phyloP scores from a whole-genome alignment of 2,113 vertebrate species.

The Spheniscus mendiculus region DNA sequence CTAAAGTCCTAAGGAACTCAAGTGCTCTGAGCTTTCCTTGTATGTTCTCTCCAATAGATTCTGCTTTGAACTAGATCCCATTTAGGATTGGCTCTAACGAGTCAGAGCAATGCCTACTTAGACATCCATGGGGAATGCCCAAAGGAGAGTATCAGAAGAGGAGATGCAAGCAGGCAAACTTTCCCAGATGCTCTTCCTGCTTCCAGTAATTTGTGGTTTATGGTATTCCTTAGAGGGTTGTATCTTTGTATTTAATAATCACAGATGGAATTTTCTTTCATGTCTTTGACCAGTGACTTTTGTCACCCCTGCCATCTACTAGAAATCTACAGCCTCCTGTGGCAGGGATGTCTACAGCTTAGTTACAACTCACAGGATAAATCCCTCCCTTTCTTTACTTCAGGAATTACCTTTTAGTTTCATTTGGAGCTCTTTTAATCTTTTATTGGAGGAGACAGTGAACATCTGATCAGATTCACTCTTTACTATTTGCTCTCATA shows the following conservation, averaged over 20 bases:
- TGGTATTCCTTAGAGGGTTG: neutral
- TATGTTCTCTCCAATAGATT: neutral
- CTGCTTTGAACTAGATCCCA: neutral
- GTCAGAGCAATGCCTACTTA: neutral
- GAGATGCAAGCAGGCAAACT: neutral
- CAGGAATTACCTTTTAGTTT: neutral
- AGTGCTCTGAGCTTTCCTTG: neutral
- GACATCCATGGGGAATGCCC: neutral
- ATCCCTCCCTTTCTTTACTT: neutral
- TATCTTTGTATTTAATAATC: neutral
- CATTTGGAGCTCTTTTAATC: neutral
- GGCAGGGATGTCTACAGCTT: neutral
- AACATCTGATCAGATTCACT: neutral
- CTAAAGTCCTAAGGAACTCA: neutral
- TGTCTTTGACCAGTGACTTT: neutral
- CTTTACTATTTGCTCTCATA: neutral
- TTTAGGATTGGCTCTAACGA: neutral
- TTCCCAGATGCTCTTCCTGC: neutral
- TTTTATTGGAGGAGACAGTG: neutral
- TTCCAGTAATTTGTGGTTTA: neutral
- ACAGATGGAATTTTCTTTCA: neutral
- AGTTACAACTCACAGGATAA: neutral
- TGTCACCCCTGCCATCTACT: neutral
- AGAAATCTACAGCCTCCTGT: neutral
- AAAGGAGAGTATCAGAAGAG: neutral